Evolutionary conservation across 64 coral and sea anemone genomes (phyloP).

Genomic region (Montipora cactus): DNA sequence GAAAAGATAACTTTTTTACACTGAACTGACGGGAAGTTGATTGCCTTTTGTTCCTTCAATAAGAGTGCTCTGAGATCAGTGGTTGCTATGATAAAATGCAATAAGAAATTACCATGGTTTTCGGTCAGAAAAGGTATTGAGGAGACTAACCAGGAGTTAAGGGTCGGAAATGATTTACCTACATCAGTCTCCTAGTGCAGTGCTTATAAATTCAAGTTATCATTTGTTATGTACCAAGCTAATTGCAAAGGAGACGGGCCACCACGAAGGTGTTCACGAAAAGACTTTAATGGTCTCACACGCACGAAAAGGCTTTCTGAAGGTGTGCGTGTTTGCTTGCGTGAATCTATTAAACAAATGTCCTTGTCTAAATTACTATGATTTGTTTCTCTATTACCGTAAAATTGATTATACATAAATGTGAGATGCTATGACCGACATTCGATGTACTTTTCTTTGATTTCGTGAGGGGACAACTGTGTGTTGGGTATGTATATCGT

Average conservation of each 20-base stretch:
- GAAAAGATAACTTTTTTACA: no score
- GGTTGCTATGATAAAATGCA: no score
- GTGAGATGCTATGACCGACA: not conserved
- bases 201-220: not conserved
- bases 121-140: no score
- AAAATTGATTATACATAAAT: not conserved
- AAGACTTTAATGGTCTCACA: not conserved
- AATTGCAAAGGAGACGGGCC: not conserved
- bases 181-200: not conserved
- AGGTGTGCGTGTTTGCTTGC: not conserved
- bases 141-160: no score
- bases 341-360: not conserved
- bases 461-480: not conserved
- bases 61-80: no score
- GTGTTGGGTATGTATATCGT: not conserved
- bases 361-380: not conserved
- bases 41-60: no score
- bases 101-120: no score
- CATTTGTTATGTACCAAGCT: not conserved
- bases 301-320: not conserved
- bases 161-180: not conserved
- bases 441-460: not conserved
- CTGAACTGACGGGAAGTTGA: no score
- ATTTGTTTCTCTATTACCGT: not conserved
- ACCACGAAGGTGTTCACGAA: conserved; percentile 6